A percentile compares a stretch with the other conserved stretches of the same genome.
Evolutionary conservation across 2,113 vertebrate genomes (phyloP).

Genomic region (Passer montanus): DNA sequence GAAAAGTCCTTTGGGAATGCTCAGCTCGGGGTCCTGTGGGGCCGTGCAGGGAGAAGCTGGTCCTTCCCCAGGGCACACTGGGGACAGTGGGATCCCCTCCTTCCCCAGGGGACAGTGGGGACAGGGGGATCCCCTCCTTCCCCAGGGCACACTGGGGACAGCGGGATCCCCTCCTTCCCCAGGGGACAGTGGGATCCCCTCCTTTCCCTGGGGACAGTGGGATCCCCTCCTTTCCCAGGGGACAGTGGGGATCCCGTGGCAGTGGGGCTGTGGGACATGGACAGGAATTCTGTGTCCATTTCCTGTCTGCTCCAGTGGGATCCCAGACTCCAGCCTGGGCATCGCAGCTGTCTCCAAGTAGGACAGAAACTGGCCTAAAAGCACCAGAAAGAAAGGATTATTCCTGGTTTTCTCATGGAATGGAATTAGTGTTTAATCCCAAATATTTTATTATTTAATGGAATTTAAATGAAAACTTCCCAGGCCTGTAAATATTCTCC

Average conservation of each 20-base stretch:
- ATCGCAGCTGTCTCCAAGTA: fast-evolving
- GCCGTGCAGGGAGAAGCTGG: fast-evolving
- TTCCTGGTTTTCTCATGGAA: background rate
- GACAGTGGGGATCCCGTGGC: fast-evolving
- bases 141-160: too few species aligned
- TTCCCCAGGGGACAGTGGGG: too few species aligned
- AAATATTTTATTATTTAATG: background rate
- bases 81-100: too few species aligned
- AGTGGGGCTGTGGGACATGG: background rate
- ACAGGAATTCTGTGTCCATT: background rate
- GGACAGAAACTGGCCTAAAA: background rate
- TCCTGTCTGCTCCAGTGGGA: fast-evolving
- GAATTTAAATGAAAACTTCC: background rate
- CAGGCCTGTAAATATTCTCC: background rate
- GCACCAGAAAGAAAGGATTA: background rate
- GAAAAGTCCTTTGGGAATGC: fast-evolving
- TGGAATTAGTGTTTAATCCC: background rate
- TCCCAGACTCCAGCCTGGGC: background rate
- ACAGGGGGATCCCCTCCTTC: too few species aligned
- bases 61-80: too few species aligned
- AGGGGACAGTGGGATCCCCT: too few species aligned
- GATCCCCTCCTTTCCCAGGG: too few species aligned
- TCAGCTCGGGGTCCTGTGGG: fast-evolving
- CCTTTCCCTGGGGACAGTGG: too few species aligned
- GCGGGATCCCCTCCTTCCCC: too few species aligned